phyloP scores from a whole-genome alignment of 2,113 vertebrate species.

The Azemiops feae region DNA sequence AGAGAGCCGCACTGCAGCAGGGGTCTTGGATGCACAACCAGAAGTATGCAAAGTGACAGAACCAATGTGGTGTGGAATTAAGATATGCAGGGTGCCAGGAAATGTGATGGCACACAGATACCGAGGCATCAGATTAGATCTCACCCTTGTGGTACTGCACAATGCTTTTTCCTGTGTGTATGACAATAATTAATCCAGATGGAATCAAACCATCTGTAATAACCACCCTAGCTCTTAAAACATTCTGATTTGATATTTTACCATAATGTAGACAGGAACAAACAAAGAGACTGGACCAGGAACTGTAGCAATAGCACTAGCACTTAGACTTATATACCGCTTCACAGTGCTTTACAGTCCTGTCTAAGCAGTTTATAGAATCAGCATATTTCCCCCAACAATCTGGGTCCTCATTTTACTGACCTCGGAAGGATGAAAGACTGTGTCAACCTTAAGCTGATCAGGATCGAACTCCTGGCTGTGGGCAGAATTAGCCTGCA shows the following conservation, averaged over 20 bases:
- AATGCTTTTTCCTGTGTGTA: neutral
- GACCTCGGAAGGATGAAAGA: neutral
- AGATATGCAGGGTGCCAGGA: neutral
- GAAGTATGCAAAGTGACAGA: neutral
- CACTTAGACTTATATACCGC: neutral
- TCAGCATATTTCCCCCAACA: neutral
- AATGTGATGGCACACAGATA: neutral
- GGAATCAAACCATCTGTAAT: neutral
- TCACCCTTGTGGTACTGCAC: neutral
- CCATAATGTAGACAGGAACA: neutral
- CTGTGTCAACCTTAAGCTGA: neutral
- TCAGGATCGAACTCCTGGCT: neutral
- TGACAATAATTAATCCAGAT: neutral
- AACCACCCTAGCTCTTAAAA: neutral
- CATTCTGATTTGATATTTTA: neutral
- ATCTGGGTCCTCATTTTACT: neutral
- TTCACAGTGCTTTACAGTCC: neutral
- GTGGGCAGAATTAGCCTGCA: neutral
- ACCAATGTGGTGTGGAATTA: neutral
- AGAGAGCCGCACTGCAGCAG: conserved; percentile 14
- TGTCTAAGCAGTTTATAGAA: neutral
- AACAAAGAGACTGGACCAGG: neutral
- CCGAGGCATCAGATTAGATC: neutral
- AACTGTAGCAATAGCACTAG: neutral
- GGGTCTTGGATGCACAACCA: neutral